Evolutionary conservation across 2,113 vertebrate species (phyloP).

Genomic region (Meles meles): DNA sequence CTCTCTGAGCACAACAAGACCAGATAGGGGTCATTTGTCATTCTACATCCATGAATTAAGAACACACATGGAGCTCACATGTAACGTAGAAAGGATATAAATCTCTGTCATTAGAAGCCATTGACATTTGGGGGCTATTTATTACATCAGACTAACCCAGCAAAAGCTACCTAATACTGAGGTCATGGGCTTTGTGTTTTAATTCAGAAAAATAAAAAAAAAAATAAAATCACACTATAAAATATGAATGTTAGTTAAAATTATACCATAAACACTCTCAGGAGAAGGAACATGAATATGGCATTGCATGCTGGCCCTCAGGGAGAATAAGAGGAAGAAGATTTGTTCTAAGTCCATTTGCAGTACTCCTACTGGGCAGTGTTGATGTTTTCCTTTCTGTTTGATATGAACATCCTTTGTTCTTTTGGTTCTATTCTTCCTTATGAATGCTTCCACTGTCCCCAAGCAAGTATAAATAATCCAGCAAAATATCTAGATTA

Average conservation of each 20-base stretch:
- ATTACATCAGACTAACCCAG: background rate
- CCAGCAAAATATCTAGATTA: background rate
- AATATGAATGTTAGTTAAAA: background rate
- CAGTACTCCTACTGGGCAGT: background rate
- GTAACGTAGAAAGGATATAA: background rate
- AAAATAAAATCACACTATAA: background rate
- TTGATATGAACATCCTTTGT: background rate
- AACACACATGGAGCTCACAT: background rate
- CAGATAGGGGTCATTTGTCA: background rate
- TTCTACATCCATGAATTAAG: background rate
- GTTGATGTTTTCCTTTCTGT: background rate
- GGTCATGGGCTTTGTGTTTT: background rate
- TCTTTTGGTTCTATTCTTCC: background rate
- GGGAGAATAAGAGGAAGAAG: background rate
- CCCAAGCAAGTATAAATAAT: background rate
- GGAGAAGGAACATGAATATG: background rate
- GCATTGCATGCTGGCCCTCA: background rate
- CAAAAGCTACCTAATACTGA: background rate
- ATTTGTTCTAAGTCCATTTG: background rate
- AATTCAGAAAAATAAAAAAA: background rate
- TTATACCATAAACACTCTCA: background rate
- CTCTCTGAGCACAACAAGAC: background rate
- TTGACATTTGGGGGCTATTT: background rate
- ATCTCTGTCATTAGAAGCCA: background rate
- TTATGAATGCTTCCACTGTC: background rate